phyloP scores from a whole-genome alignment of 2,113 vertebrate species.

The Antechinus stuartii region DNA sequence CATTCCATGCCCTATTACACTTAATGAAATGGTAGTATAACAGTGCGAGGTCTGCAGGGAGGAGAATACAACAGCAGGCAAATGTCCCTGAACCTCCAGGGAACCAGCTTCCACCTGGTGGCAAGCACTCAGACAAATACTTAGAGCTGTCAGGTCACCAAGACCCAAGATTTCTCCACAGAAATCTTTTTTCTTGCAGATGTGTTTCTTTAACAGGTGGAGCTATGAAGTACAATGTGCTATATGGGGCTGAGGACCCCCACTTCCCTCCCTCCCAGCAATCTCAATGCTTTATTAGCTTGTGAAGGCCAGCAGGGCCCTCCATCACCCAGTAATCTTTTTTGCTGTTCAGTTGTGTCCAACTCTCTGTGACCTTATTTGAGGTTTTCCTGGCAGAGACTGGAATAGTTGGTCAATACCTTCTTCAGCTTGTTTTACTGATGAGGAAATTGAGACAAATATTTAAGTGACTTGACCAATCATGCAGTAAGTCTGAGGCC shows the following conservation, averaged over 20 bases:
- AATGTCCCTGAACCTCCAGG: background rate
- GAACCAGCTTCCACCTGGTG: background rate
- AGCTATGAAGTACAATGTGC: background rate
- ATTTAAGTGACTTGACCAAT: background rate
- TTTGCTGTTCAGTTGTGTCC: background rate
- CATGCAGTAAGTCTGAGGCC: background rate
- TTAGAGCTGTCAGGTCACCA: constrained; percentile 37
- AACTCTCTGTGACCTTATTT: no score
- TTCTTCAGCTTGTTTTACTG: background rate
- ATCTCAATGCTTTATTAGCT: background rate
- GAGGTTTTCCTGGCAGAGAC: background rate
- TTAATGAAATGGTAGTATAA: constrained; percentile 26
- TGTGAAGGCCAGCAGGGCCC: background rate
- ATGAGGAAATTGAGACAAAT: background rate
- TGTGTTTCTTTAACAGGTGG: constrained; percentile 25
- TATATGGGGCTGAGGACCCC: background rate
- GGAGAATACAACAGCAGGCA: constrained; percentile 34
- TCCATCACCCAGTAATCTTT: background rate
- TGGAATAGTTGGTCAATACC: background rate
- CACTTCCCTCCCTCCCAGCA: background rate
- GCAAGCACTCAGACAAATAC: constrained; percentile 36
- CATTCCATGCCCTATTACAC: background rate
- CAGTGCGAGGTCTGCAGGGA: background rate
- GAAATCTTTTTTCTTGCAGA: background rate
- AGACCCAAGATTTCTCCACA: background rate